These are phyloP conservation scores for Trissoscelio sp. DNA, from an alignment of 2,888 invertebrate genomes.

Conservation along the genomic window DNA sequence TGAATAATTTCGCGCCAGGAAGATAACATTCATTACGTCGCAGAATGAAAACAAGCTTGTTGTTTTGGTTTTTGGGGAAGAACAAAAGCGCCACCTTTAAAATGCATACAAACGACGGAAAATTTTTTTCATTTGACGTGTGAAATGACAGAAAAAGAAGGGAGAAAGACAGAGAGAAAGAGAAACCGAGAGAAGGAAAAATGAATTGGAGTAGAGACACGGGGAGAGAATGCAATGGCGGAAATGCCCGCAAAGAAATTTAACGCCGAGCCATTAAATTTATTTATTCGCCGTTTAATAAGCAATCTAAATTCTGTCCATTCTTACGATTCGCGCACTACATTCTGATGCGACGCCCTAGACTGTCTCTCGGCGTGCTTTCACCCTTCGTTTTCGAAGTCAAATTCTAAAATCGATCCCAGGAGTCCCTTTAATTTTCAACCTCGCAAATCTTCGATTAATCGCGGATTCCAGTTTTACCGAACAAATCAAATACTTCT, in stretches of 20 bases:
- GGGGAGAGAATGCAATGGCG: slow-evolving; percentile 20
- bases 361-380: slow-evolving; percentile 48
- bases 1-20: slow-evolving; percentile 43
- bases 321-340: slow-evolving; percentile 73
- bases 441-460: slow-evolving; percentile 63
- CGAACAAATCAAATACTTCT: slow-evolving; percentile 9
- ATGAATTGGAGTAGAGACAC: neutral
- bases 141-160: neutral
- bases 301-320: slow-evolving; percentile 82
- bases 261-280: slow-evolving; percentile 72
- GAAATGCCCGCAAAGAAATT: slow-evolving; percentile 67
- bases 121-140: slow-evolving; percentile 27
- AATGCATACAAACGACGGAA: neutral
- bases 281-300: slow-evolving; percentile 82
- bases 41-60: slow-evolving; percentile 24
- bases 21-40: slow-evolving; percentile 36
- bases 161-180: no score
- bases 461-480: slow-evolving; percentile 31
- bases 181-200: neutral
- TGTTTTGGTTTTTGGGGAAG: slow-evolving; percentile 25
- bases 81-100: neutral
- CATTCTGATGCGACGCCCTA: slow-evolving; percentile 63
- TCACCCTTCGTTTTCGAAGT: slow-evolving; percentile 71
- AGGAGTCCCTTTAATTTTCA: slow-evolving; percentile 70
- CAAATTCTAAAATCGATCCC: slow-evolving; percentile 77